Conservation (phyloP, 2,888 invertebrate species). For the Mechanitis messenoides region DNA sequence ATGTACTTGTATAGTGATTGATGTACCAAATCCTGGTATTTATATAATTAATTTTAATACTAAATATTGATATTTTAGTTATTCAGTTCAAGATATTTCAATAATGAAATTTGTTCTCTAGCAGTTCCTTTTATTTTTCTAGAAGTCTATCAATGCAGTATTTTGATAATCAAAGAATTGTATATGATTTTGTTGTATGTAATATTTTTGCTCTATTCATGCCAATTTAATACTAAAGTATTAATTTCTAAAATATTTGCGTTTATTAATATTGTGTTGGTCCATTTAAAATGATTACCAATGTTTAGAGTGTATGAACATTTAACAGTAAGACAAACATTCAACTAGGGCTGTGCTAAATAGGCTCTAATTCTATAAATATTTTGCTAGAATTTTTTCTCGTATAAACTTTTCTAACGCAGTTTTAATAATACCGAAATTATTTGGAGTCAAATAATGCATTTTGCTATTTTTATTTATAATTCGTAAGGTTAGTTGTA, state of each 20-base stretch:
- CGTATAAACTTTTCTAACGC: slow-evolving; percentile 9
- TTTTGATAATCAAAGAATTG: neutral
- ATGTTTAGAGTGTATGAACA: neutral
- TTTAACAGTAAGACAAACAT: slow-evolving; percentile 21
- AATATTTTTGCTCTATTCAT: neutral
- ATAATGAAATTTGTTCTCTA: slow-evolving; percentile 8
- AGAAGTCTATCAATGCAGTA: neutral
- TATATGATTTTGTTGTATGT: neutral
- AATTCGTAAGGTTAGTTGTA: slow-evolving; percentile 52
- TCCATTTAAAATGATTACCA: slow-evolving; percentile 25
- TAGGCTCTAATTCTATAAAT: slow-evolving; percentile 29
- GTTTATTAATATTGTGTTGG: slow-evolving; percentile 4
- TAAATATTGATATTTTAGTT: slow-evolving; percentile 4
- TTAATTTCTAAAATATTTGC: neutral
- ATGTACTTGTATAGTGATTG: slow-evolving; percentile 26
- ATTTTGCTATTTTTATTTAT: slow-evolving; percentile 62
- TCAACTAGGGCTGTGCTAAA: slow-evolving; percentile 36
- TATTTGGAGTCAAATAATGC: slow-evolving; percentile 44
- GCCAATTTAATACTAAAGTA: neutral
- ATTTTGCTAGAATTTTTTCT: slow-evolving; percentile 25
- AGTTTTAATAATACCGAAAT: slow-evolving; percentile 32
- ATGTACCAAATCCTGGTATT: slow-evolving; percentile 34
- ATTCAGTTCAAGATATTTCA: slow-evolving; percentile 7
- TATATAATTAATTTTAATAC: slow-evolving; percentile 2
- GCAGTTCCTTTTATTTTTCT: slow-evolving; percentile 19